These are phyloP conservation scores for Labeo rohita DNA, from an alignment of 2,113 vertebrate species.

Conservation along the genomic window DNA sequence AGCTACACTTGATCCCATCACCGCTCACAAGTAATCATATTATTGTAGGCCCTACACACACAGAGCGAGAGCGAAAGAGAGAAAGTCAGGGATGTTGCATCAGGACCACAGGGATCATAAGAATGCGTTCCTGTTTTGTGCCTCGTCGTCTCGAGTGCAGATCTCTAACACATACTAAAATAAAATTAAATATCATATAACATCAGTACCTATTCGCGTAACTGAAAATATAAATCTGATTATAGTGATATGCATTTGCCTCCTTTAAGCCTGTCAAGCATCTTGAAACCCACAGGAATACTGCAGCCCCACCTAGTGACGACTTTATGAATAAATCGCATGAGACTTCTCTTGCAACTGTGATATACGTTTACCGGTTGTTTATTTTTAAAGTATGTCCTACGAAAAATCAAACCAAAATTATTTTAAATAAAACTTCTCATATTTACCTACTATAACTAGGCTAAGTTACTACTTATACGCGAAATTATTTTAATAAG, in stretches of 20 bases:
- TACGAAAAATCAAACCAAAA: background rate
- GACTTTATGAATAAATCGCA: background rate
- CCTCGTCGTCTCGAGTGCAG: background rate
- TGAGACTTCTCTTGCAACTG: background rate
- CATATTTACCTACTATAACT: background rate
- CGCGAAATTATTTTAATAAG: too few species aligned
- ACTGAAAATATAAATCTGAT: background rate
- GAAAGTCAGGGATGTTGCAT: background rate
- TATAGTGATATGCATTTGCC: background rate
- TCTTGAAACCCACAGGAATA: slow-evolving; percentile 3
- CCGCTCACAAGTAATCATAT: slow-evolving; percentile 72
- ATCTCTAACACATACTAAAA: background rate
- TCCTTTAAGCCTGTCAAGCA: background rate
- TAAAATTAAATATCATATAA: background rate
- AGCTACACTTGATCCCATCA: slow-evolving; percentile 69
- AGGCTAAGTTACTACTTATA: too few species aligned
- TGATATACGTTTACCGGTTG: too few species aligned
- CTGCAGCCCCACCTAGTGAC: slow-evolving; percentile 23
- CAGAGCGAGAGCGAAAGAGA: slow-evolving; percentile 23
- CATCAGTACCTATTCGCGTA: background rate
- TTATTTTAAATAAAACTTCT: background rate
- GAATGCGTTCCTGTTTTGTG: background rate
- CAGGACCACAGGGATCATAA: background rate
- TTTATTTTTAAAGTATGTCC: background rate
- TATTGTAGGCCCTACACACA: slow-evolving; percentile 52